phyloP scores from a whole-genome alignment of 2,888 invertebrate genomes.

The Alsophila aescularia region DNA sequence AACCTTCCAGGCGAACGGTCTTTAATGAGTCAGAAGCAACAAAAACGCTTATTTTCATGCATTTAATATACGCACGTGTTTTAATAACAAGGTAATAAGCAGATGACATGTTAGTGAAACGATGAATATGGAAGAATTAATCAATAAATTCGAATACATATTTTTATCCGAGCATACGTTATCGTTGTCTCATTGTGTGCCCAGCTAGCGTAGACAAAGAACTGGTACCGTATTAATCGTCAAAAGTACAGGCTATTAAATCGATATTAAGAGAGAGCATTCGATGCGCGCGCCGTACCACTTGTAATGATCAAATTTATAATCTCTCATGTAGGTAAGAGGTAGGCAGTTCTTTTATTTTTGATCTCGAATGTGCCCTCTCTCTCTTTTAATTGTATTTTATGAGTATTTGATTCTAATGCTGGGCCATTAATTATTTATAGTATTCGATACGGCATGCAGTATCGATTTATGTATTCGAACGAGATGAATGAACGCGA shows the following conservation, averaged over 20 bases:
- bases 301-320: conserved; percentile 82
- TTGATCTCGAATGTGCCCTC: conserved; percentile 70
- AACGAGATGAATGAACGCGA: conserved; percentile 62
- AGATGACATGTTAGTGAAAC: conserved; percentile 9
- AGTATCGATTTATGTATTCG: conserved; percentile 76
- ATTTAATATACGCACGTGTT: conserved; percentile 59
- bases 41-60: conserved; percentile 46
- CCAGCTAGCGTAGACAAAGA: conserved; percentile 58
- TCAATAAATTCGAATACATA: conserved; percentile 11
- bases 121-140: conserved; percentile 15
- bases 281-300: conserved; percentile 76
- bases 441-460: conserved; percentile 81
- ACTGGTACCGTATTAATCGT: conserved; percentile 62
- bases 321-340: conserved; percentile 80
- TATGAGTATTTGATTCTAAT: conserved; percentile 85
- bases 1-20: conserved; percentile 47
- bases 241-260: conserved; percentile 73
- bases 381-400: conserved; percentile 84
- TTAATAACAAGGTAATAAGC: conserved; percentile 52
- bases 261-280: conserved; percentile 76
- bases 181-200: conserved; percentile 26
- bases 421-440: conserved; percentile 82
- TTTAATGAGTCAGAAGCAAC: conserved; percentile 35
- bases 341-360: conserved; percentile 73
- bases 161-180: conserved; percentile 8